Evolutionary conservation across 2,113 vertebrate species (phyloP), one percentile per base, ranked within the genome.

Genomic region (Nanorana parkeri): DNA sequence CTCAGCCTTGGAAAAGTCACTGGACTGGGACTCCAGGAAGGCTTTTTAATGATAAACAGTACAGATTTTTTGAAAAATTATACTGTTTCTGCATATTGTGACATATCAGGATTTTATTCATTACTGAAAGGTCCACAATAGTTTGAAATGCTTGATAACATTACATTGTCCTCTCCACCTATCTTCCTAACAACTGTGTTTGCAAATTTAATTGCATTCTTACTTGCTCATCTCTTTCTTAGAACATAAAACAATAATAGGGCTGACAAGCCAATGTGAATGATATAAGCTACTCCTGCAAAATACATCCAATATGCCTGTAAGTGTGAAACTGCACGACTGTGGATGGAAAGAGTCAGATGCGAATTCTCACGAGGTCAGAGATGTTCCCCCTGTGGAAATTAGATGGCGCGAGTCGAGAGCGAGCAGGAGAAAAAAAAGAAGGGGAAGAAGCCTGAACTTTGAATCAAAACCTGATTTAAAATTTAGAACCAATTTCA

Each of bases 401-500:
- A 77, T 77, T 23, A 65, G 75, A 52, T n/a, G 75, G 63, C 36
- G 23, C 8, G 23, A 36, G 41, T 47, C 20, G n/a, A 54, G 36
- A 21, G 75, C 4, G 41, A 52, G 26, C 23, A 1, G 20, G 54
- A 19, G 36, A 29, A 26, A 55, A 24, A 71, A 51, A 72, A 55
- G 23, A 74, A 28, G 26, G 54, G 23, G 4, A 26, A 26, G 17
- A 16, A 54, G 68, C 11, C 28, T 24, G 54, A 60, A 60, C 54
- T 64, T 64, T 47, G 36, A 65, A 77, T 77, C 75, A 54, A 65
- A 77, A 77, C 36, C 75, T 65, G 75, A 77, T 77, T 65, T 65
- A 65, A 77, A 77, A 77, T 77, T 65, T 77, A 64, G 65, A 77
- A 77, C 75, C 75, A 77, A 77, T 77, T 77, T 77, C 75, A 65